A percentile compares a stretch with the other conserved stretches of the same genome.
Evolutionary conservation across 2,888 invertebrate species (phyloP).

Genomic region (Eutolmus rufibarbis): DNA sequence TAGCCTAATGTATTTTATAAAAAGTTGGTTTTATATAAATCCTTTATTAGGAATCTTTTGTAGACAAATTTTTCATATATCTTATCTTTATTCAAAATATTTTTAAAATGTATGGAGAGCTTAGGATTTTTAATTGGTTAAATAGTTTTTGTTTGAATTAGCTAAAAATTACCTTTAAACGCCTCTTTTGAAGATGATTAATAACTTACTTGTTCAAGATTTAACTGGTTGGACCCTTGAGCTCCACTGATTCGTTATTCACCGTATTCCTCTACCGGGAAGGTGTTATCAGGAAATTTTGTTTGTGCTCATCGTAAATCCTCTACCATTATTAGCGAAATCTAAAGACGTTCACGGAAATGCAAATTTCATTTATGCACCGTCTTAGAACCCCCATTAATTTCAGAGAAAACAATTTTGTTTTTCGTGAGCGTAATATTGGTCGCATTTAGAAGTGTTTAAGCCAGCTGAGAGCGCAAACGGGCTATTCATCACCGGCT

Average conservation of each 20-base stretch:
- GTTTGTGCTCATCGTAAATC: neutral
- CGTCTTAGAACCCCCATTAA: neutral
- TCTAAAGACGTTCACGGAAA: neutral
- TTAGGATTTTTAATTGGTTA: neutral
- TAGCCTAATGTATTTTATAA: too few relatives aligned
- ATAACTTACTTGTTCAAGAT: neutral
- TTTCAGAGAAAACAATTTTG: neutral
- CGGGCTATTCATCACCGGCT: neutral
- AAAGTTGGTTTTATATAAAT: too few relatives aligned
- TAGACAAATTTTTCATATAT: too few relatives aligned
- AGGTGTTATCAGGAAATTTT: neutral
- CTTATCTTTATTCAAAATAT: too few relatives aligned
- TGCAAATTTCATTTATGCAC: neutral
- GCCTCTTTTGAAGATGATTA: neutral
- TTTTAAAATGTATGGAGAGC: too few relatives aligned
- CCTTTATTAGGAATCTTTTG: too few relatives aligned
- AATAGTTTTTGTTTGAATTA: neutral
- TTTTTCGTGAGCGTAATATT: neutral
- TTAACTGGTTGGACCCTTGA: neutral
- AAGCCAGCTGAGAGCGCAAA: neutral
- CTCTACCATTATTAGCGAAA: neutral
- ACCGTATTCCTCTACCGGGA: neutral
- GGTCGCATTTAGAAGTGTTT: neutral
- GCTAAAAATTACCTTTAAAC: neutral
- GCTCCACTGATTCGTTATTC: neutral